Evolutionary conservation across 2,888 invertebrate genomes (phyloP).

Genomic region (Eustalomyia histrio): DNA sequence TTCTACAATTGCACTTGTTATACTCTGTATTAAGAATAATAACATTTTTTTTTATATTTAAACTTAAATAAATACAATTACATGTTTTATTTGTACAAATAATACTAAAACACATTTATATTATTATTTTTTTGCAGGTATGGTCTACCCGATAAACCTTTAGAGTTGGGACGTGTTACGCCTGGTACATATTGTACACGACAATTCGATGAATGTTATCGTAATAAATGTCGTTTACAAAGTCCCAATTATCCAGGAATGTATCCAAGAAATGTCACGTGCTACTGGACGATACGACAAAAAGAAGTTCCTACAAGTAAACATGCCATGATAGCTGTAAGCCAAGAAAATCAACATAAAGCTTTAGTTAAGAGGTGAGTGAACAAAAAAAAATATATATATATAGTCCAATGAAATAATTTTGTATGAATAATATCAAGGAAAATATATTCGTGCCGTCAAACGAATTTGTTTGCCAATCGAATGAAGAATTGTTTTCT

Average conservation of each 20-base stretch:
- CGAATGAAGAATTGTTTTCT: no score
- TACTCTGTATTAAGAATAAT: no score
- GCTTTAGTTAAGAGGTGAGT: constrained; percentile 77
- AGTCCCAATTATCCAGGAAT: constrained; percentile 95
- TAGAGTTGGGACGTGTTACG: constrained; percentile 91
- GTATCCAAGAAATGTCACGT: constrained; percentile 90
- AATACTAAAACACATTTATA: not conserved
- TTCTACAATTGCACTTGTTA: no score
- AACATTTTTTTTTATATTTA: no score
- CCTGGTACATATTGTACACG: constrained; percentile 91
- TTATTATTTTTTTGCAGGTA: constrained; percentile 80
- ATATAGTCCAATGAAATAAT: no score
- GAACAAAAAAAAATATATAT: no score
- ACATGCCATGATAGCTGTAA: constrained; percentile 93
- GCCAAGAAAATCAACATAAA: constrained; percentile 86
- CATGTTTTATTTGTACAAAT: not conserved
- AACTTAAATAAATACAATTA: no score
- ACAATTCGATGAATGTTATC: constrained; percentile 91
- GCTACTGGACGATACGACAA: constrained; percentile 92
- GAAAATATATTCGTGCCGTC: no score
- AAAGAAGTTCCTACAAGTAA: constrained; percentile 93
- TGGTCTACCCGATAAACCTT: constrained; percentile 86
- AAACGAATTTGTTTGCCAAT: no score
- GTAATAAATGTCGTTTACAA: constrained; percentile 91
- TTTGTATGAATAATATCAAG: no score